These are phyloP conservation scores for Glossophaga mutica DNA, from an alignment of 2,797 vertebrate species.

Conservation along the genomic window DNA sequence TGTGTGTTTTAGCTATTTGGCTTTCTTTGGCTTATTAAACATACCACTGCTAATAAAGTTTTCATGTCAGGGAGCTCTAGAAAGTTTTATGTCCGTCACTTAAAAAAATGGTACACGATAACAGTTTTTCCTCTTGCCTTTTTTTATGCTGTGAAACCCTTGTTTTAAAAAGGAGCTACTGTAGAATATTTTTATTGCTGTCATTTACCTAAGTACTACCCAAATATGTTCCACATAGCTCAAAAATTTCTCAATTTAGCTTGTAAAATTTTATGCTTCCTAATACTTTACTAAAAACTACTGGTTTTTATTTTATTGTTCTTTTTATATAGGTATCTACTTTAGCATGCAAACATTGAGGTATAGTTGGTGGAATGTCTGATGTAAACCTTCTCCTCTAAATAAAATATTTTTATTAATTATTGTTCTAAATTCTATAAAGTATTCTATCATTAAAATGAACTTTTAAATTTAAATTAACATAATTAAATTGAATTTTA, in stretches of 20 bases:
- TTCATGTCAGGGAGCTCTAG: neutral
- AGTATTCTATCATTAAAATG: neutral
- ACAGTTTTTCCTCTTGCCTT: neutral
- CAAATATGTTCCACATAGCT: neutral
- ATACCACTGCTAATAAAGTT: neutral
- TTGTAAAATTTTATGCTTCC: neutral
- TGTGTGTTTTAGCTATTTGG: too few relatives aligned
- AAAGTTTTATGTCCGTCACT: neutral
- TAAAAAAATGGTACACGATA: neutral
- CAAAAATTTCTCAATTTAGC: neutral
- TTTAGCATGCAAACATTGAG: neutral
- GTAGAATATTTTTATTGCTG: neutral
- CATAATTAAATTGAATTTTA: neutral
- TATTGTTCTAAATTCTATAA: neutral
- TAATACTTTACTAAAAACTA: too few relatives aligned
- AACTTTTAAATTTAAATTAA: neutral
- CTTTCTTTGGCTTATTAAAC: neutral
- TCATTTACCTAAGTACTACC: neutral
- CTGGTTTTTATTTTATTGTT: neutral
- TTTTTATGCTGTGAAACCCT: neutral
- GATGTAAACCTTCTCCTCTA: neutral
- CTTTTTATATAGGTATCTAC: neutral
- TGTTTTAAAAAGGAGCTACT: neutral
- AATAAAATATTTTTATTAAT: neutral
- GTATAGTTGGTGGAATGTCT: neutral